These are phyloP conservation scores for Drosophila dives DNA, from an alignment of 2,888 invertebrate genomes.

Conservation along the genomic window DNA sequence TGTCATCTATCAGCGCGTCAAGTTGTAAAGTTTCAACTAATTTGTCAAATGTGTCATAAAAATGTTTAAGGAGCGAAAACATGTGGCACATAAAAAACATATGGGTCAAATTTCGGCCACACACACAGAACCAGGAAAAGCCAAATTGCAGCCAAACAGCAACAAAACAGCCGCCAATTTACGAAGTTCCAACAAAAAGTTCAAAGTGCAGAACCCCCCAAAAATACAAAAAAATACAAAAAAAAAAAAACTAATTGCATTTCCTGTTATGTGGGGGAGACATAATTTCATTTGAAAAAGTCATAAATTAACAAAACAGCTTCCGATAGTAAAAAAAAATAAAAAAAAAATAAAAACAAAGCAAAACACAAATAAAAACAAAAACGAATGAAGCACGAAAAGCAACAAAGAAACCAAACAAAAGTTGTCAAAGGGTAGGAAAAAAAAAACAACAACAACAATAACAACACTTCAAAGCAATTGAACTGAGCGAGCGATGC, in stretches of 20 bases:
- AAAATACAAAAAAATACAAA: slow-evolving; percentile 1
- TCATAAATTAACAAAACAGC: slow-evolving; percentile 78
- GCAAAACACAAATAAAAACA: slow-evolving; percentile 28
- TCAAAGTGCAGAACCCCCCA: slow-evolving; percentile 41
- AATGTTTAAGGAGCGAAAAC: slow-evolving; percentile 24
- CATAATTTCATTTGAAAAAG: slow-evolving; percentile 66
- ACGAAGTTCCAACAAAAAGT: slow-evolving; percentile 33
- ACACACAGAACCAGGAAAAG: slow-evolving; percentile 30
- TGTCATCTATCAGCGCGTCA: slow-evolving; percentile 46
- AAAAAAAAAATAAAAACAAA: slow-evolving; percentile 28
- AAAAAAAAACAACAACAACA: slow-evolving; percentile 13
- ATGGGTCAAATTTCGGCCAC: slow-evolving; percentile 53
- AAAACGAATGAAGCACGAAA: slow-evolving; percentile 61
- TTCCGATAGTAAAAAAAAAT: slow-evolving; percentile 72
- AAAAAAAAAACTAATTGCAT: slow-evolving; percentile 73
- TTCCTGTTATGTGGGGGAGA: slow-evolving; percentile 62
- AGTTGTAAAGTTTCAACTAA: slow-evolving; percentile 71
- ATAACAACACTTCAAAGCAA: slow-evolving; percentile 35
- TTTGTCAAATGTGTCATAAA: slow-evolving; percentile 75
- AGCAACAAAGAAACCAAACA: slow-evolving; percentile 48
- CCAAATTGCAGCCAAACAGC: slow-evolving; percentile 15
- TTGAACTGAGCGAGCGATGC: slow-evolving; percentile 27
- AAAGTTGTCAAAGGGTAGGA: slow-evolving; percentile 62
- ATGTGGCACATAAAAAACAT: slow-evolving; percentile 40
- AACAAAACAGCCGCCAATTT: slow-evolving; percentile 52